These are phyloP conservation scores for Labeo catla DNA, from an alignment of 2,113 vertebrate genomes.

Conservation along the genomic window DNA sequence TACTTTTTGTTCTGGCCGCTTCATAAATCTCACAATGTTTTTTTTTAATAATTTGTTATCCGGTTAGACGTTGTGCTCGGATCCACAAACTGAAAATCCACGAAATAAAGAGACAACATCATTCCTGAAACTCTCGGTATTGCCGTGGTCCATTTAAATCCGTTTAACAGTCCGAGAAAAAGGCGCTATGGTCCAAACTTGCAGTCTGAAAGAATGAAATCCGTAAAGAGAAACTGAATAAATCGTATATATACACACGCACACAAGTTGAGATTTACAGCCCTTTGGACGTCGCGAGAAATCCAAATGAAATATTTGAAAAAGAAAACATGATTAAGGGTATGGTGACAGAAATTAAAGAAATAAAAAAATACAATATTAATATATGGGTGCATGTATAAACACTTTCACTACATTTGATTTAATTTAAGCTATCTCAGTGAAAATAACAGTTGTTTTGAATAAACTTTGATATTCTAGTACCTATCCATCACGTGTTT, in stretches of 20 bases:
- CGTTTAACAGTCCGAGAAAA: neutral
- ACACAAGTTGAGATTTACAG: neutral
- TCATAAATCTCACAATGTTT: no score
- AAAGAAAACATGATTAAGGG: neutral
- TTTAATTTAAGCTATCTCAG: neutral
- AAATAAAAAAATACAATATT: neutral
- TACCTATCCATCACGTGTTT: neutral
- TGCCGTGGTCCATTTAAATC: slow-evolving; percentile 14
- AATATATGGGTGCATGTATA: slow-evolving; percentile 14
- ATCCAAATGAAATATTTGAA: neutral
- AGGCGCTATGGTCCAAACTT: neutral
- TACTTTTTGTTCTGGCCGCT: no score
- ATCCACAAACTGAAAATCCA: no score
- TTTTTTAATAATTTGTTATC: no score
- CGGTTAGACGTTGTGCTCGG: no score
- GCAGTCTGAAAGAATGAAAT: neutral
- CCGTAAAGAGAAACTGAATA: neutral
- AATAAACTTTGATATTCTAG: neutral
- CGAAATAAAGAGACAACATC: neutral
- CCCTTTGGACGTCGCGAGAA: neutral
- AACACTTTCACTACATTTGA: neutral
- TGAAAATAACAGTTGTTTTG: neutral
- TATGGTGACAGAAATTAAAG: neutral
- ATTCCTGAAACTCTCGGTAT: neutral
- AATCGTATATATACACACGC: neutral